Base-by-base conservation (phyloP, 2,113 vertebrate genomes). In the Leucopternis melanops region DNA sequence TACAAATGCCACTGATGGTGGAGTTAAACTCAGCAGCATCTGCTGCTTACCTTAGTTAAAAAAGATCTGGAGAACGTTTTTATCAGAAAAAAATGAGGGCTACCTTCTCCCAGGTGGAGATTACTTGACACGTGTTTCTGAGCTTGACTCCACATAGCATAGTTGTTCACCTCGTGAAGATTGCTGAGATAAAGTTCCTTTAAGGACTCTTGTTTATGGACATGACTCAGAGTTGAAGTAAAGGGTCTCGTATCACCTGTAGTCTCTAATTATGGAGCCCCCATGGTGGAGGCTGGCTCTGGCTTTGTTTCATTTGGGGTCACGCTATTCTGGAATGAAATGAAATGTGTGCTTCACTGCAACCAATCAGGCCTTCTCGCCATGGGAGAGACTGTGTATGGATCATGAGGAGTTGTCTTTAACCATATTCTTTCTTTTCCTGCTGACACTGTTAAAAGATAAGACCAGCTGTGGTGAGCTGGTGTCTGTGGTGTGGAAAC, bases 401-500 rank as follows among this genome's bases (percentile, higher is more conserved):
- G 22, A 31, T 74, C 70, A 10, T 3, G 59, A 18, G 67, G 45
- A 93, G 29, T 21, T 86, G 27, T 82, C 90, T 73, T 77, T 26
- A 22, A 19, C 31, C 6, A 1, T n/a, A 7, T 31, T 81, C 50
- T 74, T 88, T 42, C 49, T 79, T 74, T 77, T 78, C 18, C 40
- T 87, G 57, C 86, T 94, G 94, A 49, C 21, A 3, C 19, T 69
- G 38, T 32, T 77, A 19, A 29, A 70, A 72, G 85, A 9, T 89
- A 65, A 92, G 92, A 69, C 84, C 95, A 66, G 83, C 94, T 70
- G 45, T 86, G 69, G 19, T 71, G 52, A 31, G 80, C 93, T 94
- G 92, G 92, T 83, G 58, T 21, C 66, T 82, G 32, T 66, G 70
- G 8, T 52, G 61, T 91, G 61, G 44, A 57, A 77, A 38, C 6